These are phyloP conservation scores for Dasyurus viverrinus DNA, from an alignment of 2,113 vertebrate genomes.

Conservation along the genomic window DNA sequence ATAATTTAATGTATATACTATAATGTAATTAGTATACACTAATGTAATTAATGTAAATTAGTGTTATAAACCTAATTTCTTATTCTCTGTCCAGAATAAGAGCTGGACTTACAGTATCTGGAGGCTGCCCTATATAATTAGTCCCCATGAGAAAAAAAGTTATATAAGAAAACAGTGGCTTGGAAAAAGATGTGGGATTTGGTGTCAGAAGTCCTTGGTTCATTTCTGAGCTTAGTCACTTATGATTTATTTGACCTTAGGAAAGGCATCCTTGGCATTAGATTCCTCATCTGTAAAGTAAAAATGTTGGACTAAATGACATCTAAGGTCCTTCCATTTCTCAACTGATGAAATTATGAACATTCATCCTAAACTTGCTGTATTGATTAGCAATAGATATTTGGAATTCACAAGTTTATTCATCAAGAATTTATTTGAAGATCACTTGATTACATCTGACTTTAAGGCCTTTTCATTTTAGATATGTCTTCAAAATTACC, in stretches of 20 bases:
- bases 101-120: not conserved
- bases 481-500: not conserved
- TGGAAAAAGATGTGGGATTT: no score
- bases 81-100: not conserved
- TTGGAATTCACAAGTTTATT: constrained; percentile 12
- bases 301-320: not conserved
- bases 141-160: not conserved
- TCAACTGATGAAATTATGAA: not conserved
- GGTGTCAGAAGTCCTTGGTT: no score
- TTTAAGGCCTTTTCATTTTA: constrained; percentile 12
- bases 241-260: not conserved
- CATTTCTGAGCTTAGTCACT: no score
- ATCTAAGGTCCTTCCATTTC: not conserved
- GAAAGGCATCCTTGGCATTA: not conserved
- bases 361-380: not conserved
- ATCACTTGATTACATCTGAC: constrained; percentile 5
- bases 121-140: not conserved
- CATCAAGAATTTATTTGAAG: not conserved
- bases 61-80: not conserved
- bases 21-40: no score
- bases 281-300: not conserved
- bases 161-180: no score
- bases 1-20: no score
- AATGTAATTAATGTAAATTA: no score
- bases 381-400: not conserved